Conservation (phyloP, 1,140 invertebrate species). For the Ridgeia piscesae region DNA sequence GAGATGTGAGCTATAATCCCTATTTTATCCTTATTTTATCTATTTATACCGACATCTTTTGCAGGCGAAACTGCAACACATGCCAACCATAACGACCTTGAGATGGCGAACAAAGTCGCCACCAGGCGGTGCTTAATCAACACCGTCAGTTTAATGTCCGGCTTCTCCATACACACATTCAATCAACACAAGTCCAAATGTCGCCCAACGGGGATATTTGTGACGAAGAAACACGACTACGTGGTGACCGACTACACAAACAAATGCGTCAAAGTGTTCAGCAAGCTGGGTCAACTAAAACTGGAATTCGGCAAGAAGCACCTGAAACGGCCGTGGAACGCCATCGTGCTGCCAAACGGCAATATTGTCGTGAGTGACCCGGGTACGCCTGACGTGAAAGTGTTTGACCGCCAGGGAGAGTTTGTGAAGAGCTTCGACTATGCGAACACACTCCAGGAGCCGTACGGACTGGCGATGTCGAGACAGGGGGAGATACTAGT, state of each 20-base stretch:
- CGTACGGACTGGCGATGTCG: neutral
- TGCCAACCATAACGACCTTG: neutral
- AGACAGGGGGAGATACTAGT: neutral
- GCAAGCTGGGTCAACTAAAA: constrained; percentile 2
- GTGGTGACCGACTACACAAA: constrained; percentile 2
- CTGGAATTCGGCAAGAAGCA: neutral
- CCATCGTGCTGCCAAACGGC: neutral
- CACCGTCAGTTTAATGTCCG: neutral
- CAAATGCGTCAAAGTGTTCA: constrained; percentile 11
- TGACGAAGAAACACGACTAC: constrained; percentile 4
- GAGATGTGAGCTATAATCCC: too few species aligned
- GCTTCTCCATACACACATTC: neutral
- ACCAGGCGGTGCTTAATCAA: neutral
- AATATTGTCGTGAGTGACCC: constrained; percentile 15
- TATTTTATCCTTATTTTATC: neutral
- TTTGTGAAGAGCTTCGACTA: neutral
- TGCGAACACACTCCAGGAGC: neutral
- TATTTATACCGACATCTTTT: neutral
- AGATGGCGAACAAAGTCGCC: neutral
- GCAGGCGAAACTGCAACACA: neutral
- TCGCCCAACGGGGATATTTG: constrained; percentile 4
- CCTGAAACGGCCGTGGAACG: constrained; percentile 10
- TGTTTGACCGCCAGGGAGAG: neutral
- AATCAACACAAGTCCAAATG: neutral
- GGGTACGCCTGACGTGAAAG: constrained; percentile 7